Evolutionary conservation across 2,888 invertebrate genomes (phyloP).

Genomic region (Malacosoma neustria): DNA sequence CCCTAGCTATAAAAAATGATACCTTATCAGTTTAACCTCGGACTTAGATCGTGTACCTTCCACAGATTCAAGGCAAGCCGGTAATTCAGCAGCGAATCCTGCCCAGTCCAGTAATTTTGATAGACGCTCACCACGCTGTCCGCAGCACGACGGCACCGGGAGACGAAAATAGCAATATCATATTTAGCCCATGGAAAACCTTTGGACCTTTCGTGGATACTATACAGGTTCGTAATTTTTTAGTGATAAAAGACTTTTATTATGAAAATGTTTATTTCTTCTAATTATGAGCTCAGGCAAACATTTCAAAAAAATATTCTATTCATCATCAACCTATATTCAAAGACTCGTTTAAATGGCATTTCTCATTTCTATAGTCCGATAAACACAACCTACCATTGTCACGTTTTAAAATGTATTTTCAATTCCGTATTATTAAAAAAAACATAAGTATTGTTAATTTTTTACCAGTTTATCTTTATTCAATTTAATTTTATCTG

Average conservation of each 20-base stretch:
- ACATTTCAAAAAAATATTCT: background rate
- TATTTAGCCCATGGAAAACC: conserved; percentile 68
- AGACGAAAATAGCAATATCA: conserved; percentile 63
- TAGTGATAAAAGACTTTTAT: no score
- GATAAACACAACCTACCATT: no score
- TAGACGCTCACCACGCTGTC: conserved; percentile 40
- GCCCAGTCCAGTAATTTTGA: conserved; percentile 59
- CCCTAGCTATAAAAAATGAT: no score
- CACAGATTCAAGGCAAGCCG: conserved; percentile 64
- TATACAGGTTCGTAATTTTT: conserved; percentile 42
- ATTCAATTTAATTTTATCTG: no score
- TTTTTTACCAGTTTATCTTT: no score
- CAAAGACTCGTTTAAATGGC: no score
- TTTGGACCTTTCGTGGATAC: conserved; percentile 67
- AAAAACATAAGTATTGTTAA: no score
- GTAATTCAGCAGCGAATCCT: conserved; percentile 62
- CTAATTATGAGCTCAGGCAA: background rate
- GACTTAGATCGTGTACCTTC: no score
- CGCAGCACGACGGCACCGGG: conserved; percentile 38
- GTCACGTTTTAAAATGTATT: no score
- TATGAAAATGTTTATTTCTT: background rate
- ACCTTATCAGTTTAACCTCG: no score
- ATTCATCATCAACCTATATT: background rate
- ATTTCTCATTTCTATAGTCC: no score
- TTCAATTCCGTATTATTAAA: no score